phyloP scores from a whole-genome alignment of 2,888 invertebrate species.

The Drosophila merina region DNA sequence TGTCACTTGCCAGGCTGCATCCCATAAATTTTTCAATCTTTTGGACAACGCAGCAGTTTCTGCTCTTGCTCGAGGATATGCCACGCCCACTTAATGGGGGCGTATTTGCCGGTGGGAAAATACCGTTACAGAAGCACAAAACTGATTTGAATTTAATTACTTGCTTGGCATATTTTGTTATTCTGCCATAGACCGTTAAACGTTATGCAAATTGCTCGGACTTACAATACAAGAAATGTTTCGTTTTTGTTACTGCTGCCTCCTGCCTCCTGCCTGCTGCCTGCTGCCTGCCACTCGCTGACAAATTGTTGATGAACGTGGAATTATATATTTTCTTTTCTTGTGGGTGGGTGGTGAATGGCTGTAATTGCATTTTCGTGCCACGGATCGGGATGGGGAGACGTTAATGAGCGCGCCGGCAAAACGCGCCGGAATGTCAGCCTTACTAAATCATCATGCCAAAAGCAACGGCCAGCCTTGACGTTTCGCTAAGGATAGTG shows the following conservation, averaged over 20 bases:
- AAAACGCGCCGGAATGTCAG: conserved; percentile 66
- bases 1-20: conserved; percentile 47
- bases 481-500: conserved; percentile 46
- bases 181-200: conserved; percentile 60
- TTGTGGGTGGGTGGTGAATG: background rate
- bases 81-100: conserved; percentile 19
- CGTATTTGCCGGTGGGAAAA: conserved; percentile 35
- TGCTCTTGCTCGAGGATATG: conserved; percentile 8
- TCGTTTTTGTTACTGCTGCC: conserved; percentile 8
- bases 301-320: conserved; percentile 77
- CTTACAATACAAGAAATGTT: conserved; percentile 42
- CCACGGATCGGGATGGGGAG: conserved; percentile 20
- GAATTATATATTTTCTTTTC: conserved; percentile 52
- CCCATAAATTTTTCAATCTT: conserved; percentile 49
- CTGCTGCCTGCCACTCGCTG: conserved; percentile 53
- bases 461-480: conserved; percentile 52
- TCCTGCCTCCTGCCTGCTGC: conserved; percentile 26
- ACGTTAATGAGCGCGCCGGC: conserved; percentile 54
- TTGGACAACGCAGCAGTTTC: conserved; percentile 40
- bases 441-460: conserved; percentile 73
- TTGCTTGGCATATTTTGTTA: conserved; percentile 43
- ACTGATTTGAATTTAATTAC: conserved; percentile 75
- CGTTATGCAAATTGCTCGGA: conserved; percentile 68
- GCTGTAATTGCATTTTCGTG: conserved; percentile 42
- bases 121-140: conserved; percentile 44